Evolutionary conservation across 1,140 invertebrate genomes (phyloP).

Genomic region (Steinernema khuongi): DNA sequence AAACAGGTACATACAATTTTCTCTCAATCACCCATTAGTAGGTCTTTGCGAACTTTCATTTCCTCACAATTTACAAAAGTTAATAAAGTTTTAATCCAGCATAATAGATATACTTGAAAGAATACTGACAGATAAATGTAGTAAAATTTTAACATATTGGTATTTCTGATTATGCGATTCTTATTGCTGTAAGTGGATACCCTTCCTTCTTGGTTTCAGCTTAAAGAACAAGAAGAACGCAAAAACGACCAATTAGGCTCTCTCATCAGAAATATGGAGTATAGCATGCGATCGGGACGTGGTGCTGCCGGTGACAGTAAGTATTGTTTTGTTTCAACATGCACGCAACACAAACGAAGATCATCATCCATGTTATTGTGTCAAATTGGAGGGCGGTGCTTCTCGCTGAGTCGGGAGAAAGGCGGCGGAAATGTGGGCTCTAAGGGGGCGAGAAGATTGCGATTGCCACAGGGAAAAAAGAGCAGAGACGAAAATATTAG

Average conservation of each 20-base stretch:
- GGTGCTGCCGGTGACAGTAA: conserved; percentile 1
- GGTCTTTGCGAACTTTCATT: neutral
- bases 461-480: neutral
- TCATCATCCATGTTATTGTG: neutral
- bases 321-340: neutral
- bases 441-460: neutral
- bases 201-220: neutral
- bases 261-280: conserved; percentile 2
- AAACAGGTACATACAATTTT: neutral
- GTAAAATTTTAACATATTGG: too few relatives aligned
- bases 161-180: too few relatives aligned
- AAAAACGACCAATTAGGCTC: neutral
- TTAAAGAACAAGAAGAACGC: conserved; percentile 9
- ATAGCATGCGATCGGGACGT: conserved; percentile 7
- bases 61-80: neutral
- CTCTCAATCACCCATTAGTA: too few relatives aligned
- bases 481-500: neutral
- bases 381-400: conserved; percentile 2
- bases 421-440: neutral
- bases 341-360: too few relatives aligned
- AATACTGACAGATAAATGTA: neutral
- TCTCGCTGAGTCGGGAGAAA: too few relatives aligned
- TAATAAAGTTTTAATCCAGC: neutral
- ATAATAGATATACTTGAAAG: neutral
- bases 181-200: neutral